A percentile compares a stretch with the other conserved stretches of the same genome.
These are phyloP conservation scores for Solenodon paradoxus DNA, from an alignment of 2,113 vertebrate genomes.

Conservation along the genomic window DNA sequence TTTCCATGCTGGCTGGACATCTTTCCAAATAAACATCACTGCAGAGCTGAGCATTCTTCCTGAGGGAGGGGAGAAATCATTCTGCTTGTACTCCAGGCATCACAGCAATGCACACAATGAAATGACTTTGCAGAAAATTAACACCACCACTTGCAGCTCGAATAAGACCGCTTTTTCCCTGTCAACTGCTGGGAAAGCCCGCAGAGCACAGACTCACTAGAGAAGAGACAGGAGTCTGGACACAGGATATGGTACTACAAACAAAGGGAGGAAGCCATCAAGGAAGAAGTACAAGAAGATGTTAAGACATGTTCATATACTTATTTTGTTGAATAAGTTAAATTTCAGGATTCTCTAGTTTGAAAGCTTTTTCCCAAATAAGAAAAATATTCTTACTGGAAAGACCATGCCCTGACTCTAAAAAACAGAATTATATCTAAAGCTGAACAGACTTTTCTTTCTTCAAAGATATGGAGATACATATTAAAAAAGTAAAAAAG, in stretches of 20 bases:
- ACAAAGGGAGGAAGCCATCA: constrained; percentile 56
- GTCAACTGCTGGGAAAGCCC: constrained; percentile 74
- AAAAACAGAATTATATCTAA: neutral
- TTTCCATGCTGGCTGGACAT: constrained; percentile 13
- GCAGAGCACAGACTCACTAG: constrained; percentile 47
- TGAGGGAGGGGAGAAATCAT: constrained; percentile 58
- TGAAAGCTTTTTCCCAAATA: neutral
- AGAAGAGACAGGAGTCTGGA: constrained; percentile 59
- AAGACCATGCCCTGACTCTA: constrained; percentile 12
- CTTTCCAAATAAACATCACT: constrained; percentile 45
- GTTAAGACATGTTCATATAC: constrained; percentile 38
- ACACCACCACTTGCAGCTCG: constrained; percentile 17
- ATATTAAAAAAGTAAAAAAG: constrained; percentile 22
- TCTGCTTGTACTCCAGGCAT: constrained; percentile 61
- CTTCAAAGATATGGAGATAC: constrained; percentile 23
- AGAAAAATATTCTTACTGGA: neutral
- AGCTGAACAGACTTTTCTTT: neutral
- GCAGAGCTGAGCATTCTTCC: constrained; percentile 29
- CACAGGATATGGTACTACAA: constrained; percentile 56
- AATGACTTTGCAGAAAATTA: constrained; percentile 74
- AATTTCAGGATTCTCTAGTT: constrained; percentile 63
- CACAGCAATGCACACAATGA: constrained; percentile 63
- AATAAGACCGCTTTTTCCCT: constrained; percentile 38
- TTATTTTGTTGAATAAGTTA: constrained; percentile 60
- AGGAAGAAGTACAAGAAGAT: constrained; percentile 61